Conservation (phyloP, 2,797 vertebrate species). For the Simalia tracyae region DNA sequence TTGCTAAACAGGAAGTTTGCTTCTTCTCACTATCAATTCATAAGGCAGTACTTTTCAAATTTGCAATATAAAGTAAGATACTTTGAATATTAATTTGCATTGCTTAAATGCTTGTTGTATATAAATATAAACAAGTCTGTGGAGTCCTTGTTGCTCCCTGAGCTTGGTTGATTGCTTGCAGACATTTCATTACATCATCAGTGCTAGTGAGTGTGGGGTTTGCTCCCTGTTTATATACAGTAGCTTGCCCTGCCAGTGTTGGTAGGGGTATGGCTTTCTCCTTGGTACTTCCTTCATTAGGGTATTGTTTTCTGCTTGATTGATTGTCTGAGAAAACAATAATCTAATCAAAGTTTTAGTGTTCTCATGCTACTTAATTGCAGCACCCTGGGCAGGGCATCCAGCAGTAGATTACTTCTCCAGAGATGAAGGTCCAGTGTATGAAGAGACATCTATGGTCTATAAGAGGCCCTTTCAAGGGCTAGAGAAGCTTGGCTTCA, state of each 20-base stretch:
- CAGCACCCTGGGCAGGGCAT: neutral
- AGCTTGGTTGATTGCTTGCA: too few relatives aligned
- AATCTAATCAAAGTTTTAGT: neutral
- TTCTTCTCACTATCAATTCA: neutral
- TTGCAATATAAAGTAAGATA: neutral
- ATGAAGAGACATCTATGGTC: neutral
- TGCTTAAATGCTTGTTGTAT: neutral
- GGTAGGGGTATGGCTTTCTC: too few relatives aligned
- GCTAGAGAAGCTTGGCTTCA: neutral
- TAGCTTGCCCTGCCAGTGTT: too few relatives aligned
- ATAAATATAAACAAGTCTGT: neutral
- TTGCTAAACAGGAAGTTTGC: neutral
- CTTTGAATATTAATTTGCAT: neutral
- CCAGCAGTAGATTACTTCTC: neutral
- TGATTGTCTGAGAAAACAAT: too few relatives aligned
- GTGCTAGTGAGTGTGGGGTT: too few relatives aligned
- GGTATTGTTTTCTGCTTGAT: too few relatives aligned
- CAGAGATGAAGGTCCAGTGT: neutral
- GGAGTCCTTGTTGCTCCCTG: too few relatives aligned
- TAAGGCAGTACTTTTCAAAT: neutral
- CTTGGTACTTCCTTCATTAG: too few relatives aligned
- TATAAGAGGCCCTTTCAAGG: neutral
- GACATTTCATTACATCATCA: too few relatives aligned
- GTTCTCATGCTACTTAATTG: neutral
- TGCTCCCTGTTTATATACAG: too few relatives aligned